Percentiles rank a stretch among this genome's conserved stretches.
These are phyloP conservation scores for Antechinus flavipes DNA, from an alignment of 2,113 vertebrate species.

Conservation along the genomic window DNA sequence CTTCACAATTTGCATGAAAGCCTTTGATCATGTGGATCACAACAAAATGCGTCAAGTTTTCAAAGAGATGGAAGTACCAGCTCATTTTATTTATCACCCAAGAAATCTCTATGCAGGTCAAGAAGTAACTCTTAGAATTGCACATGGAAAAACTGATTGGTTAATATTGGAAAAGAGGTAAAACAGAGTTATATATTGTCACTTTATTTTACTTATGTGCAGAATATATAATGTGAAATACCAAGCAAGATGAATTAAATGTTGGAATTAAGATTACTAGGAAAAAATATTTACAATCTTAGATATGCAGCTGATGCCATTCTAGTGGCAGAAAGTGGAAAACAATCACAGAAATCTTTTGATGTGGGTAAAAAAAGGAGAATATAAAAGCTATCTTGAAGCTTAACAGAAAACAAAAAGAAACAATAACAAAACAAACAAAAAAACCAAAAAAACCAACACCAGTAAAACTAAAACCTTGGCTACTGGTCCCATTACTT, in stretches of 20 bases:
- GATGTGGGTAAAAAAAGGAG: neutral
- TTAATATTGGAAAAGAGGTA: neutral
- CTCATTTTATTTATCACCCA: neutral
- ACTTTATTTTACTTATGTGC: neutral
- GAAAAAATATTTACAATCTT: neutral
- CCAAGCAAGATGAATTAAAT: neutral
- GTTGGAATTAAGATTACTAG: neutral
- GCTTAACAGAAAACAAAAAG: neutral
- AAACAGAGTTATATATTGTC: neutral
- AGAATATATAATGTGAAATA: neutral
- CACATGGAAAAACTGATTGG: neutral
- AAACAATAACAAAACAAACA: too few species aligned
- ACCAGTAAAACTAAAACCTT: neutral
- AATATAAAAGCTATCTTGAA: neutral
- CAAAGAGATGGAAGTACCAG: neutral
- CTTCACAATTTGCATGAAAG: neutral
- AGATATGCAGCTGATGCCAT: neutral
- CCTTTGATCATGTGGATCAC: neutral
- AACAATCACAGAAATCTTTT: neutral
- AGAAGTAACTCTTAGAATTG: neutral
- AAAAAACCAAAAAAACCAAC: too few species aligned
- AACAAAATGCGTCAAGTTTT: neutral
- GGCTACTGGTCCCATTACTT: neutral
- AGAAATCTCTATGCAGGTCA: neutral
- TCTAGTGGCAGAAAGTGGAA: too few species aligned